Evolutionary conservation across 2,113 vertebrate species (phyloP).

Genomic region (Cyanistes caeruleus): DNA sequence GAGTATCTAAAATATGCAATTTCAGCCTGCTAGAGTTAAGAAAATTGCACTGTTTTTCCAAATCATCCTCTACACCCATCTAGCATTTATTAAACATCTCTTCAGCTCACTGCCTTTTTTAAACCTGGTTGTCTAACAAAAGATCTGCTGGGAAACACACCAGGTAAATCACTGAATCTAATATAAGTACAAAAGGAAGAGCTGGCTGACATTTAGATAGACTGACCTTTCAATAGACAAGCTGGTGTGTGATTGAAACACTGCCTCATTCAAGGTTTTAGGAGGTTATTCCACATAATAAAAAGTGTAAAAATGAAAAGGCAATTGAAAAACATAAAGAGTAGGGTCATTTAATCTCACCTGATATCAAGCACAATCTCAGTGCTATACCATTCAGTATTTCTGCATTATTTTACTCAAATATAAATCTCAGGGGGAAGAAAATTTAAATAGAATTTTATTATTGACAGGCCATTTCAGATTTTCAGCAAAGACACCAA

Average conservation of each 20-base stretch:
- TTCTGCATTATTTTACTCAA: background rate
- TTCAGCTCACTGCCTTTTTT: background rate
- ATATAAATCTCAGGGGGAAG: background rate
- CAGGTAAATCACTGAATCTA: background rate
- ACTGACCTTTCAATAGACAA: conserved; percentile 10
- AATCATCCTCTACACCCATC: background rate
- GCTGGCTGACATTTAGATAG: conserved; percentile 42
- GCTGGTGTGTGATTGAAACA: background rate
- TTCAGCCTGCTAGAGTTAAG: background rate
- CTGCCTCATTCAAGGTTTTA: background rate
- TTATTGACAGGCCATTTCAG: background rate
- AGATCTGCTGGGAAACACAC: background rate
- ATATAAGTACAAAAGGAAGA: background rate
- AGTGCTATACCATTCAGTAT: background rate
- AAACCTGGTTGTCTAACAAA: background rate
- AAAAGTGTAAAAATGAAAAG: background rate
- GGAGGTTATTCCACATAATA: background rate
- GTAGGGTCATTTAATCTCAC: background rate
- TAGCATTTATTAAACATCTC: background rate
- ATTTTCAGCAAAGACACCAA: background rate
- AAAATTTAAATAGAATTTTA: background rate
- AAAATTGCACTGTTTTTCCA: background rate
- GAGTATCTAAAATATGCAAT: background rate
- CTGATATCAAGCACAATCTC: background rate
- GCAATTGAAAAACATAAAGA: background rate